A percentile compares a stretch with the other conserved stretches of the same genome.
Evolutionary conservation across 2,888 invertebrate species (phyloP).

Genomic region (Melipona bicolor): DNA sequence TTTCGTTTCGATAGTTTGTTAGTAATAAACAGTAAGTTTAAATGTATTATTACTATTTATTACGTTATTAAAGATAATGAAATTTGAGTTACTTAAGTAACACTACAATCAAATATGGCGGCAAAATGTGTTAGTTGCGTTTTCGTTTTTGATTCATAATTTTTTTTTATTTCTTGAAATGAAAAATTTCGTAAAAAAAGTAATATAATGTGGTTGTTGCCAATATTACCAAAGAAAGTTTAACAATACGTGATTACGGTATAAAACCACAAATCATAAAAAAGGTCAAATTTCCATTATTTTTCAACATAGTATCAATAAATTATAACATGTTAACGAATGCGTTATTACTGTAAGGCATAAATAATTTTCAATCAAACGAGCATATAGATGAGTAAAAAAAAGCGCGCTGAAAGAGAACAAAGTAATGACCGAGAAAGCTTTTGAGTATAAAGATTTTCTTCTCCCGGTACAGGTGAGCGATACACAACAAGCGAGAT

Average conservation of each 20-base stretch:
- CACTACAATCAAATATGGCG: not conserved
- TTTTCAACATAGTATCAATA: not conserved
- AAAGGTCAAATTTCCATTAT: not conserved
- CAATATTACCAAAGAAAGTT: not conserved
- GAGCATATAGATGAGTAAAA: not conserved
- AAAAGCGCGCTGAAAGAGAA: not conserved
- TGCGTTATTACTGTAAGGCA: not conserved
- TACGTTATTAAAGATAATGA: not conserved
- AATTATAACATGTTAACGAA: not conserved
- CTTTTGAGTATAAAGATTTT: slow-evolving; percentile 43
- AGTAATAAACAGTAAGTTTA: not conserved
- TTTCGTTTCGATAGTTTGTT: not conserved
- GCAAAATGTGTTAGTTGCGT: not conserved
- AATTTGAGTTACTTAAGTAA: not conserved
- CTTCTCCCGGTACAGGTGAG: slow-evolving; percentile 61
- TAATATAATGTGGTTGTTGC: not conserved
- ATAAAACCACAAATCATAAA: not conserved
- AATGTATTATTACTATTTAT: not conserved
- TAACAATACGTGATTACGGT: not conserved
- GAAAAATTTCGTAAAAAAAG: not conserved
- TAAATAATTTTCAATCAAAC: not conserved
- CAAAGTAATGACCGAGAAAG: not conserved
- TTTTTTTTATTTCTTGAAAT: not conserved
- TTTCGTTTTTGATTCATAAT: too few species aligned
- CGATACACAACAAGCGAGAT: slow-evolving; percentile 65